A percentile compares a stretch with the other conserved stretches of the same genome.
Conservation (phyloP, 2,888 invertebrate genomes). For the Dynastes hyllus region DNA sequence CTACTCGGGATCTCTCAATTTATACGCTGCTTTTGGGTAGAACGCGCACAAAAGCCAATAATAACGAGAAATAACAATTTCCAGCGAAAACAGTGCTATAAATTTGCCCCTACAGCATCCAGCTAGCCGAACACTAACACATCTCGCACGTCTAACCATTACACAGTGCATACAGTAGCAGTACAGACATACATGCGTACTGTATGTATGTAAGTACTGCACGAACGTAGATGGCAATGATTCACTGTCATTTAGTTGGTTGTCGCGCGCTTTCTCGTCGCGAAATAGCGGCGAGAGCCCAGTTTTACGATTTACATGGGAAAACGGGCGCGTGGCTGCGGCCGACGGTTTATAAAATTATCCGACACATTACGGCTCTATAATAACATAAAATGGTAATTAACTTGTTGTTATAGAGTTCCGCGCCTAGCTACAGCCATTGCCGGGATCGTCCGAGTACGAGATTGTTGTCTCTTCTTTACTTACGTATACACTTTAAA, state of each 20-base stretch:
- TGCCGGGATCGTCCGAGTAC: neutral
- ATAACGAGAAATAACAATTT: conserved; percentile 24
- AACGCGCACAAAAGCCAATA: neutral
- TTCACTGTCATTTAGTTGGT: conserved; percentile 44
- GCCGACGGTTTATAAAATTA: conserved; percentile 56
- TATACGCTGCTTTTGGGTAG: too few species aligned
- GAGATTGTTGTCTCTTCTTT: too few species aligned
- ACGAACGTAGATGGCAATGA: conserved; percentile 23
- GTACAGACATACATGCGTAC: neutral
- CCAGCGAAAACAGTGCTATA: conserved; percentile 26
- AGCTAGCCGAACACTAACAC: conserved; percentile 18
- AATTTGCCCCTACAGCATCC: conserved; percentile 17
- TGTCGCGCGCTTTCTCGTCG: conserved; percentile 14
- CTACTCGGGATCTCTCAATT: too few species aligned
- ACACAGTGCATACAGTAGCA: neutral
- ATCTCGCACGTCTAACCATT: neutral
- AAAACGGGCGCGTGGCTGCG: conserved; percentile 54
- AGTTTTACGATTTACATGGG: conserved; percentile 54
- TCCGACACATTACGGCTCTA: conserved; percentile 59
- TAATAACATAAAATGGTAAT: conserved; percentile 61
- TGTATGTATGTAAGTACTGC: conserved; percentile 2
- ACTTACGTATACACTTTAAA: neutral
- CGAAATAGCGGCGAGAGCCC: neutral
- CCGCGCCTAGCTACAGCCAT: conserved; percentile 31
- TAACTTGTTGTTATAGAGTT: conserved; percentile 58